Base-by-base conservation (phyloP, 2,888 invertebrate species). In the Andrena praecox region DNA sequence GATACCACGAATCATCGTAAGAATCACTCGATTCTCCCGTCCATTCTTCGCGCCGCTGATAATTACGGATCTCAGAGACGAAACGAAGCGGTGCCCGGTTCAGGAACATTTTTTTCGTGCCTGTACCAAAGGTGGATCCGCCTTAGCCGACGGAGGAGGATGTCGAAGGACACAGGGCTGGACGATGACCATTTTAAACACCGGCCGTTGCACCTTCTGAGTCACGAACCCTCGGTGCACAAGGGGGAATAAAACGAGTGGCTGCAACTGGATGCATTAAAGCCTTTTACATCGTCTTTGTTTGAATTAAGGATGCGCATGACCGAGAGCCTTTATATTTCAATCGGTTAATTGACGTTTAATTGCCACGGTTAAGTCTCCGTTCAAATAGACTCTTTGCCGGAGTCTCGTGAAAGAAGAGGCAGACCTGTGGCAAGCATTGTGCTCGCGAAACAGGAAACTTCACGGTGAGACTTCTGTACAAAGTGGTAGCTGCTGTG, bases 201-300 rank as follows among this genome's bases (percentile, higher is more conserved):
- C 63, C 80, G 88, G 87, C 50, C 88, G 73, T 84, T 87, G 88
- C 88, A 88, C 88, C 64, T 54, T 64, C 50, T 68, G 67, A 80
- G 73, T 70, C 74, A 60, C 62, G 20, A 52, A 56, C 63, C 50
- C 62, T 31, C 67, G 66, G 1, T 7, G 24, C 33, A 8, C 42
- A 42, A n/a, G 10, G 20, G 60, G 27, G 52, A 74, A 75, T 76
- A 71, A 81, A 81, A 70, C 76, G 66, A 80, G 75, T 62, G 56
- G 33, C 29, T 27, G n/a, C 69, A n/a, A 73, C 50, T 33, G 35
- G 62, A 50, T 42, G 42, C 50, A 74, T 67, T 62, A 63, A 69
- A 35, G n/a, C 52, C 69, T 59, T 69, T 66, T 62, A 50, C 5
- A 33, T 27, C 71, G 29, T 60, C 67, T 80, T 72, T 71, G 67